Evolutionary conservation across 2,797 vertebrate genomes (phyloP), one percentile per base, ranked within the genome.

Genomic region (Dallia pectoralis): DNA sequence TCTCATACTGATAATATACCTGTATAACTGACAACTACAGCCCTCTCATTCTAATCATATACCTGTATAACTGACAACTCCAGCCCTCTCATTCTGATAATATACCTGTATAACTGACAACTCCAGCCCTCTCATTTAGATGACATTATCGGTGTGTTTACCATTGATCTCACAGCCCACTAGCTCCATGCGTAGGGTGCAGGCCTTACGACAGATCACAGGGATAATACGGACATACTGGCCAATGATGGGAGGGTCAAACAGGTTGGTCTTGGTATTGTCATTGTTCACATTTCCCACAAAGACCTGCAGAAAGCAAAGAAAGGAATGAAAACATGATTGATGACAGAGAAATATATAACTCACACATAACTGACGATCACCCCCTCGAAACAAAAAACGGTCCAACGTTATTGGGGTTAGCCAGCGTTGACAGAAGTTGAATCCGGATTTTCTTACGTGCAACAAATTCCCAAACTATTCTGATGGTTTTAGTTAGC

Each of bases 101-200:
- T 44, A 12, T 44, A 7, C 40, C 40, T 0, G 40, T 44, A 9
- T 44, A 44, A 44, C 40, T 7, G 40, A 44, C 6, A 44, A 11
- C 8, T 12, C 1, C 40, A 44, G 9, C 8, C 40, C 40, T 44
- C 40, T 44, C 40, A 44, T 9, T 1, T 12, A 2, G 5, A 44
- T 11, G 40, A 12, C 14, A 12, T 44, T 44, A 44, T 44, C 40
- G 40, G 40, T 25, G 59, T 51, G 36, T 88, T 94, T 95, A 99
- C 98, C 97, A 0, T 94, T 95, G 82, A 98, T 86, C 84, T 99
- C 97, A 0, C 98, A 99, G 92, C 98, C 98, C 30, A 97, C 93
- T 63, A 99, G 92, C 86, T 99, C 98, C 63, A 99, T 93, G 82
- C 97, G 95, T 84, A 99, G 87, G 0, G 97, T 98, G 87, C 97